phyloP scores from a whole-genome alignment of 2,113 vertebrate species.

The Elephas maximus region DNA sequence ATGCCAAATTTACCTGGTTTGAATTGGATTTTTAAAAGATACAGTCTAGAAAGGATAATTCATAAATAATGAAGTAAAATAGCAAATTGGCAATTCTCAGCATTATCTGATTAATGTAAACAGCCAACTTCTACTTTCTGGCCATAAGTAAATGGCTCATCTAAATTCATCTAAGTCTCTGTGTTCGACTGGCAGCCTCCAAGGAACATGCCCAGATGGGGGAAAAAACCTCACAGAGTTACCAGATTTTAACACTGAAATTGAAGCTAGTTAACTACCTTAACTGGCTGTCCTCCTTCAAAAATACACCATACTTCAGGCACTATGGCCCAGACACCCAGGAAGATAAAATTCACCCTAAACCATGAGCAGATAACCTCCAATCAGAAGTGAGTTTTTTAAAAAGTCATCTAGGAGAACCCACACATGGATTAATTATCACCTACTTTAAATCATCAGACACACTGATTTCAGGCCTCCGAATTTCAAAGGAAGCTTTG shows the following conservation, averaged over 20 bases:
- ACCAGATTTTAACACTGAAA: neutral
- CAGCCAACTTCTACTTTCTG: conserved; percentile 47
- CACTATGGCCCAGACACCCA: neutral
- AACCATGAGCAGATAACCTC: neutral
- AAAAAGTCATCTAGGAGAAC: neutral
- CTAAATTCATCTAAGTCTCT: conserved; percentile 27
- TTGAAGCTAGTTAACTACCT: neutral
- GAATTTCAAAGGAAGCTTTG: conserved; percentile 59
- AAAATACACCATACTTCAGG: neutral
- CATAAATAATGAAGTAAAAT: conserved; percentile 63
- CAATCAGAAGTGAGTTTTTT: conserved; percentile 37
- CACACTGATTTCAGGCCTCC: neutral
- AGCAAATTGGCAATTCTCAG: conserved; percentile 38
- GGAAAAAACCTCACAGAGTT: neutral
- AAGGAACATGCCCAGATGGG: neutral
- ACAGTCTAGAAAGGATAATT: neutral
- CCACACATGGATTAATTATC: conserved; percentile 24
- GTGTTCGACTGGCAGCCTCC: neutral
- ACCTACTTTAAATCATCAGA: conserved; percentile 32
- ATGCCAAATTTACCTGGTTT: neutral
- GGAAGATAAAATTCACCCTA: neutral
- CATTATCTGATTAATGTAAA: conserved; percentile 35
- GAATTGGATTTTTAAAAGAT: conserved; percentile 51
- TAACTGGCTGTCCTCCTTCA: neutral
- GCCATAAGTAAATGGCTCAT: conserved; percentile 27